These are phyloP conservation scores for Eunapius fragilis DNA, from an alignment of 37 sponge, comb jelly and placozoan species.

Conservation along the genomic window DNA sequence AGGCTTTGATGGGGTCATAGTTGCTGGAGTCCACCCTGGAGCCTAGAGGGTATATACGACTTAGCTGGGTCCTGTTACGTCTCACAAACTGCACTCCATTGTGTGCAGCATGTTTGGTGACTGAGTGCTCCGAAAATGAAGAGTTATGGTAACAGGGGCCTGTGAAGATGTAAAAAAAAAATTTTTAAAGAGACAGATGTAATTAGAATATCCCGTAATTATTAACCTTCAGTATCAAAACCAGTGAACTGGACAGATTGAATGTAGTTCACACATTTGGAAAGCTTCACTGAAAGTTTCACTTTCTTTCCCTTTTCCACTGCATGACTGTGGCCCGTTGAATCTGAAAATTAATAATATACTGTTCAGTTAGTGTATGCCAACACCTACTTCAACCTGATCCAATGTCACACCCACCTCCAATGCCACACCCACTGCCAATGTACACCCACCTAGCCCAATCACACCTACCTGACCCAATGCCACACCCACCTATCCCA, in stretches of 20 bases:
- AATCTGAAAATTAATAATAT: no score
- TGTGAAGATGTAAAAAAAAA: no score
- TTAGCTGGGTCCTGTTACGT: slow-evolving; percentile 83
- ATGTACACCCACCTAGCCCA: no score
- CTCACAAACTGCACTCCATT: slow-evolving; percentile 8
- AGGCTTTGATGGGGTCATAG: slow-evolving; percentile 75
- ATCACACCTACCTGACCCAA: no score
- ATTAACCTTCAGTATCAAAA: slow-evolving; percentile 19
- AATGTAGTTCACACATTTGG: slow-evolving; percentile 78
- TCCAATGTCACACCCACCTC: no score
- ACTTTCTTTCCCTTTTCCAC: slow-evolving; percentile 53
- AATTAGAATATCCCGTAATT: no score
- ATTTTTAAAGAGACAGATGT: no score
- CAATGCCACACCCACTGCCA: no score
- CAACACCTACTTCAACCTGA: no score
- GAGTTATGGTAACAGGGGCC: no score
- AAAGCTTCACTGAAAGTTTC: slow-evolving; percentile 63
- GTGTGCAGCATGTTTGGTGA: neutral
- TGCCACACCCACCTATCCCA: no score
- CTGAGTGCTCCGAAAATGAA: neutral
- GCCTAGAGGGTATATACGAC: slow-evolving; percentile 81
- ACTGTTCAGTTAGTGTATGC: no score
- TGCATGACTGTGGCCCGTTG: neutral
- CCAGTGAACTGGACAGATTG: slow-evolving; percentile 82
- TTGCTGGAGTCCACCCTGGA: slow-evolving; percentile 69